Evolutionary conservation across 2,113 vertebrate species (phyloP).

Genomic region (Microtus montanus): DNA sequence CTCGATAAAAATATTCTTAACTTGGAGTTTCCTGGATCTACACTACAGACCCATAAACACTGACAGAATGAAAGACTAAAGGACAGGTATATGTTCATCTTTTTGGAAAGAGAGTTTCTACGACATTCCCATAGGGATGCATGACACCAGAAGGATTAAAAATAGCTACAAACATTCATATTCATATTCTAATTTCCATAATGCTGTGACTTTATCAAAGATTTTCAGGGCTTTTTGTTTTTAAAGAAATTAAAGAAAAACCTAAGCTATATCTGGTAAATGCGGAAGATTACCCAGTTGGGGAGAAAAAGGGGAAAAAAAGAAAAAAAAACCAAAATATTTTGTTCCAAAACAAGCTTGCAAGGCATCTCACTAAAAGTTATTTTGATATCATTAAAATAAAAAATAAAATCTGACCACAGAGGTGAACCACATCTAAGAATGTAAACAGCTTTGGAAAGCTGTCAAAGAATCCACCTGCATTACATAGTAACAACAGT

Average conservation of each 20-base stretch:
- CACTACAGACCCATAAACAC: not conserved
- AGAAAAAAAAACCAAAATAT: not conserved
- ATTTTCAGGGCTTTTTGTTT: not conserved
- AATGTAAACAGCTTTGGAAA: not conserved
- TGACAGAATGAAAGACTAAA: conserved; percentile 8
- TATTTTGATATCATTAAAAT: not conserved
- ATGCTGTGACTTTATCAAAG: not conserved
- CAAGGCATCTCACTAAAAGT: not conserved
- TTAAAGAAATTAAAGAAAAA: not conserved
- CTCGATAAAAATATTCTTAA: no score
- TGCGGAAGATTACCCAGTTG: not conserved
- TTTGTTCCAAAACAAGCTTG: not conserved
- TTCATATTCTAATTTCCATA: not conserved
- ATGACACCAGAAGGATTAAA: conserved; percentile 16
- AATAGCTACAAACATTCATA: conserved; percentile 11
- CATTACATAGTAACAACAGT: not conserved
- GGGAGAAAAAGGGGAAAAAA: not conserved
- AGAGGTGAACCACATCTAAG: not conserved
- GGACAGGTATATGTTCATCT: not conserved
- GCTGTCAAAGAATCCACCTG: not conserved
- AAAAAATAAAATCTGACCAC: not conserved
- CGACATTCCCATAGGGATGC: not conserved
- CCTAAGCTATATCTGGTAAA: not conserved
- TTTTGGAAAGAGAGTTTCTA: not conserved
- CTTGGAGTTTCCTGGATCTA: not conserved